Evolutionary conservation across 2,888 invertebrate genomes (phyloP), one percentile per base, ranked within the genome.

Genomic region (Nemotelus pantherinus): DNA sequence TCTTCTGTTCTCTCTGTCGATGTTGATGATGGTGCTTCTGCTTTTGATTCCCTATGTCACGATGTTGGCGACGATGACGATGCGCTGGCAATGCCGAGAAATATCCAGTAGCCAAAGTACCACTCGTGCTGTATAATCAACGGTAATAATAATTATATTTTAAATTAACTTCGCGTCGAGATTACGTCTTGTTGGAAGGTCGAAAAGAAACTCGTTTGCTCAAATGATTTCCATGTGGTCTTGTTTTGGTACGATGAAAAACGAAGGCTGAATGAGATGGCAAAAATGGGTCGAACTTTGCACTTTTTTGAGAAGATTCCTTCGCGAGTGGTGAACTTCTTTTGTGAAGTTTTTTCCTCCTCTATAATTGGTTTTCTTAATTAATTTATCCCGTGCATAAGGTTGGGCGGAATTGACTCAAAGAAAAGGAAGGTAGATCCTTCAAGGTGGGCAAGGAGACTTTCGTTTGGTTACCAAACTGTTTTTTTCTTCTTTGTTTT

Each of bases 141-240:
- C 76, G 53, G 76, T 76, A 76, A 76, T 76, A 76, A 76, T 76
- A 76, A 76, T 76, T 76, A 76, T 76, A 76, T 76, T 76, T 76
- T 76, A 76, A 76, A 76, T 76, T 76, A 76, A 76, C 65, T 76
- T 67, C 65, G 67, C 44, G 63, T 55, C n/a, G 53, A 74, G 74
- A 74, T 74, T 74, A 63, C 43, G 43, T 74, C 74, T 74, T 60
- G 74, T 74, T 74, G 74, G 63, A 39, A 43, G 39, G 39, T 58
- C 60, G 41, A 60, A 60, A 48, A 74, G 53, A 48, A 74, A 50
- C 74, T 74, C 48, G 50, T 63, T 25, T 50, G 60, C 39, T 44
- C 47, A 50, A 60, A 47, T 74, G 60, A 74, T 74, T 74, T 63
- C 39, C 43, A 25, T 55, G 41, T 74, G 74, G 60, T 74, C 60